Evolutionary conservation across 2,888 invertebrate genomes (phyloP).

Genomic region (Drosophila demipolita): DNA sequence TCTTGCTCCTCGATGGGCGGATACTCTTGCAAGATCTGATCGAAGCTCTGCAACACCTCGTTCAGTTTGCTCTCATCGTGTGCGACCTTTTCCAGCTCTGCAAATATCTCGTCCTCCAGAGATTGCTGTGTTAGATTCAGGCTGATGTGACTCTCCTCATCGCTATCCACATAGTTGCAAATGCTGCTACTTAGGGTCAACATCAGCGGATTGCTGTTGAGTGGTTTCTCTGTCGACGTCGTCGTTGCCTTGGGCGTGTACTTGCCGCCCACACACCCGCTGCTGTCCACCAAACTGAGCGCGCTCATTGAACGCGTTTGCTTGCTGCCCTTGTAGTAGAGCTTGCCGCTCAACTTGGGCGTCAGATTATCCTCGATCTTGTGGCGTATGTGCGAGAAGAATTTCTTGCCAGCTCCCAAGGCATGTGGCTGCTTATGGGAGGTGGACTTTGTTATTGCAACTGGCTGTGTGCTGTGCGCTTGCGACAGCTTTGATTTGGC

Average conservation of each 20-base stretch:
- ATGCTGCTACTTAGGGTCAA: constrained; percentile 51
- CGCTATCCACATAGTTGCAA: constrained; percentile 81
- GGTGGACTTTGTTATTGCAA: constrained; percentile 20
- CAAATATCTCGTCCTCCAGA: constrained; percentile 84
- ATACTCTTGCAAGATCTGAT: constrained; percentile 86
- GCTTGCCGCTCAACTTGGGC: constrained; percentile 81
- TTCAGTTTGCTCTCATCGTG: constrained; percentile 85
- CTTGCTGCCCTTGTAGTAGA: constrained; percentile 81
- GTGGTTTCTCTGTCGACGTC: constrained; percentile 1
- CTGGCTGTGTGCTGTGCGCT: constrained; percentile 56
- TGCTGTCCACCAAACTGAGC: constrained; percentile 61
- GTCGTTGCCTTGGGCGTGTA: constrained; percentile 56
- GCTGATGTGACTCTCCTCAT: constrained; percentile 79
- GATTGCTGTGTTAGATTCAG: constrained; percentile 82
- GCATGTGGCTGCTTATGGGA: constrained; percentile 43
- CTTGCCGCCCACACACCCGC: constrained; percentile 66
- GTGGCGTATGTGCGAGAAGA: constrained; percentile 84
- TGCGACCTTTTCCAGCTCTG: constrained; percentile 85
- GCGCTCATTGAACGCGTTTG: constrained; percentile 80
- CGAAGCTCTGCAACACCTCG: constrained; percentile 86
- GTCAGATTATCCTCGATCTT: constrained; percentile 84
- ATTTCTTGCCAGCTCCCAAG: constrained; percentile 67
- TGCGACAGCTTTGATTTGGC: constrained; percentile 68
- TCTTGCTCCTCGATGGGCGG: constrained; percentile 49
- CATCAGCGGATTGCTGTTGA: constrained; percentile 17